These are phyloP conservation scores for Hyposoter didymator DNA, from an alignment of 2,888 invertebrate species.

Conservation along the genomic window DNA sequence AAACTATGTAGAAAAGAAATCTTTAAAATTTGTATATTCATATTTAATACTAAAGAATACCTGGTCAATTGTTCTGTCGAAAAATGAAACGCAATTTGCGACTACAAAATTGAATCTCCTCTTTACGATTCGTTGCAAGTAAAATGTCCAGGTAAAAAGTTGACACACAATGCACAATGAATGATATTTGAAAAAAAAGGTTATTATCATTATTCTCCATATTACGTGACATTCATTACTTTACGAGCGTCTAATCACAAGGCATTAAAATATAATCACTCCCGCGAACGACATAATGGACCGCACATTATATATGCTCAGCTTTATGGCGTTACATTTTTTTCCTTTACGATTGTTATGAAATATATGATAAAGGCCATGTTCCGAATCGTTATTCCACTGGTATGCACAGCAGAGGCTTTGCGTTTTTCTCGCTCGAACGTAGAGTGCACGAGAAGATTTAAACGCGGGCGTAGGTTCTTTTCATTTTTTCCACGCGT, in stretches of 20 bases:
- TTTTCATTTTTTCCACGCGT: constrained; percentile 10
- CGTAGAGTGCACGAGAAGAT: constrained; percentile 1
- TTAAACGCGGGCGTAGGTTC: constrained; percentile 20
- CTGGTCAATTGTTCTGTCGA: neutral
- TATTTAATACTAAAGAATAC: no score
- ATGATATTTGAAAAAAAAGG: neutral
- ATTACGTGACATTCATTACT: constrained; percentile 27
- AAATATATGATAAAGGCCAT: neutral
- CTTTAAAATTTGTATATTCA: no score
- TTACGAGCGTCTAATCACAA: constrained; percentile 36
- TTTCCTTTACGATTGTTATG: constrained; percentile 1
- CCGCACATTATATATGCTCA: neutral
- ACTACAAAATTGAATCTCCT: neutral
- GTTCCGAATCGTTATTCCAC: constrained; percentile 20
- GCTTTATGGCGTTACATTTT: neutral
- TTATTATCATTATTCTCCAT: neutral
- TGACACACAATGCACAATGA: neutral
- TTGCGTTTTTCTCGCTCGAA: constrained; percentile 23
- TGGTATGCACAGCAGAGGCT: constrained; percentile 8
- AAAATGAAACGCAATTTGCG: neutral
- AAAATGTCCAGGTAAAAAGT: neutral
- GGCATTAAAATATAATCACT: constrained; percentile 10
- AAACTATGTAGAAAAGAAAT: no score
- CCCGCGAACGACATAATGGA: constrained; percentile 4
- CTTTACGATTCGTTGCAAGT: neutral